Evolutionary conservation across 2,888 invertebrate genomes (phyloP), one percentile per base, ranked within the genome.

Genomic region (Acronicta psi): DNA sequence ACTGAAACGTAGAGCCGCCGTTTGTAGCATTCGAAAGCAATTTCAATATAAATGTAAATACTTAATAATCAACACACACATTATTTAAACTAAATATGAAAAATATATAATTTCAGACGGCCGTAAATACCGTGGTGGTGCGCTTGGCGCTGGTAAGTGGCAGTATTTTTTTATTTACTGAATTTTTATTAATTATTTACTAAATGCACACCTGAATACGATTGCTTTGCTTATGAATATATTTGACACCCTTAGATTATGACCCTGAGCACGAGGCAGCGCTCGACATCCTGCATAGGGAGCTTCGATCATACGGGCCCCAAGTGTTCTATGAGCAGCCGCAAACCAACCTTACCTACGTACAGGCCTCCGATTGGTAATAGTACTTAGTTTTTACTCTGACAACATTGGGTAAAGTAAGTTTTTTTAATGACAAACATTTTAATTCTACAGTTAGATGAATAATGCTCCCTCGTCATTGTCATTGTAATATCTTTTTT

Each of bases 291-390:
- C 64, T 92, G 18, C 87, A 88, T 52, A 47, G 63, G 1, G 77
- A 88, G 47, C 76, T 93, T 5, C 59, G 65, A 2, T 62, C 80
- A 1, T 85, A 69, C n/a, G 91, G 88, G 7, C 51, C n/a, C 0
- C 88, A 90, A 52, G 55, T 72, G 0, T 80, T 92, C 23, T 88
- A 92, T 69, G 80, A 86, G 18, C 90, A 90, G 65, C 83, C 88
- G 0, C 86, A 83, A n/a, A 83, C 85, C 1, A 77, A 77, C 34
- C 68, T 92, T 6, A 79, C 88, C 0, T 84, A 92, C 42, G 10
- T 29, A 1, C 72, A 81, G 46, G 85, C 89, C 13, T 86, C 91
- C 0, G 75, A 87, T 1, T 88, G 88, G 93, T 92, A 62, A 10
- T 2, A 2, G 5, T 5, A 20, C n/a, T 20, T 20, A 20, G 20